phyloP scores from a whole-genome alignment of 2,888 invertebrate genomes.

The Tromatobia lineatoria region DNA sequence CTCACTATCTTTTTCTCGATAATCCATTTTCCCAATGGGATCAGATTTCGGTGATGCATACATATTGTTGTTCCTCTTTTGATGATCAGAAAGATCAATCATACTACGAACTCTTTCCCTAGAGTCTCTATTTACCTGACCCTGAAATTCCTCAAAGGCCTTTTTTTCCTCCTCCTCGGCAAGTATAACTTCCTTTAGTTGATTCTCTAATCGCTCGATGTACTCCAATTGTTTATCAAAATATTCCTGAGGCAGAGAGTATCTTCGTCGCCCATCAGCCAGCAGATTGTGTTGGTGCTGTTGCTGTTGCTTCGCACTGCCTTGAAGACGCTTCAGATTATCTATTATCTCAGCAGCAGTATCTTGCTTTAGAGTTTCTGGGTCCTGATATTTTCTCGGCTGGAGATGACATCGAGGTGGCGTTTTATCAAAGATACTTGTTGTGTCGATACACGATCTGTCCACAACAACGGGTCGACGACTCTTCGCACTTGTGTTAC shows the following conservation, averaged over 20 bases:
- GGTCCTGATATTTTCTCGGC: slow-evolving; percentile 70
- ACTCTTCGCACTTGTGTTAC: slow-evolving; percentile 62
- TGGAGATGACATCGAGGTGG: slow-evolving; percentile 74
- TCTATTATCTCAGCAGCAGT: slow-evolving; percentile 77
- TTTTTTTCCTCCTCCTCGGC: slow-evolving; percentile 79
- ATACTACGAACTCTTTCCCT: slow-evolving; percentile 32
- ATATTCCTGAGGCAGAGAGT: slow-evolving; percentile 77
- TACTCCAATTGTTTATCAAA: slow-evolving; percentile 78
- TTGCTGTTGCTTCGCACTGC: slow-evolving; percentile 67
- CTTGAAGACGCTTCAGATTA: slow-evolving; percentile 78
- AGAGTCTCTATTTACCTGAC: slow-evolving; percentile 57
- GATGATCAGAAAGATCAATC: slow-evolving; percentile 34
- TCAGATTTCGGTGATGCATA: slow-evolving; percentile 1
- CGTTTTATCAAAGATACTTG: slow-evolving; percentile 81
- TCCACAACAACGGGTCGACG: slow-evolving; percentile 79
- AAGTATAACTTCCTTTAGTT: slow-evolving; percentile 78
- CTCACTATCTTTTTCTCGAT: background rate
- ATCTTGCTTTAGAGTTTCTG: slow-evolving; percentile 73
- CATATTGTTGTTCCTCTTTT: background rate
- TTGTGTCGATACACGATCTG: slow-evolving; percentile 82
- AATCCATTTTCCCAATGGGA: slow-evolving; percentile 4
- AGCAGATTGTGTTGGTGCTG: slow-evolving; percentile 72
- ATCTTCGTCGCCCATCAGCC: slow-evolving; percentile 70
- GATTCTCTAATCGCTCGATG: slow-evolving; percentile 79
- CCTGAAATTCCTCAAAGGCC: slow-evolving; percentile 73